Evolutionary conservation across 2,797 vertebrate species (phyloP), one percentile per base, ranked within the genome.

Genomic region (Botia kubotai): DNA sequence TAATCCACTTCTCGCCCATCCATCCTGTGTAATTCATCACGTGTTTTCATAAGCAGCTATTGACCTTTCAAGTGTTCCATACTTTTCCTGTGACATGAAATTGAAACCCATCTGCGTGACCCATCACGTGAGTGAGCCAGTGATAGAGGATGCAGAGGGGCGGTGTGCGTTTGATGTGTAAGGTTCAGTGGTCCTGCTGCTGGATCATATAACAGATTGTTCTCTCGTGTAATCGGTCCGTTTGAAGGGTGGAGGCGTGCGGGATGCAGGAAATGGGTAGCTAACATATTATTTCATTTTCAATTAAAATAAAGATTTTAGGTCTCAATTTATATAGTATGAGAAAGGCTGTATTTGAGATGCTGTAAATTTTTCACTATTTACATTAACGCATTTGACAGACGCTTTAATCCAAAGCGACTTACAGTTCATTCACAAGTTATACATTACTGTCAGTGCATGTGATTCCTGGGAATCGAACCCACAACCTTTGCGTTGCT

Each of bases 1-100:
- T 86, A 87, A 89, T 87, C 86, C 80, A 82, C 70, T 89, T 91
- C 87, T 87, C 33, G 33, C 46, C 77, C 52, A 62, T 66, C 33
- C 52, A 69, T 69, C 14, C 39, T 53, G 52, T 53, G 52, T 53
- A 58, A 52, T 29, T 55, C 43, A 77, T 68, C 17, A 39, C 7
- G 63, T 73, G 85, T 46, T 82, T 29, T 36, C 50, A 68, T 39
- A 29, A 52, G 53, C 82, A 50, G 63, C 77, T 75, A 83, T 72
- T 71, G 63, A 57, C 77, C 69, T 77, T 50, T 80, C 58, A 73
- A 60, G 43, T 66, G 60, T 69, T 50, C 50, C 16, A 57, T 67
- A 66, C 21, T 46, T 36, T 67, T 80, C 33, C 77, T 72, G 29
- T 66, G 77, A 74, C 62, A 74, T 67, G 67, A 58, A 29, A 29